Evolutionary conservation across 2,797 vertebrate genomes (phyloP), one percentile per base, ranked within the genome.

Genomic region (Emys orbicularis): DNA sequence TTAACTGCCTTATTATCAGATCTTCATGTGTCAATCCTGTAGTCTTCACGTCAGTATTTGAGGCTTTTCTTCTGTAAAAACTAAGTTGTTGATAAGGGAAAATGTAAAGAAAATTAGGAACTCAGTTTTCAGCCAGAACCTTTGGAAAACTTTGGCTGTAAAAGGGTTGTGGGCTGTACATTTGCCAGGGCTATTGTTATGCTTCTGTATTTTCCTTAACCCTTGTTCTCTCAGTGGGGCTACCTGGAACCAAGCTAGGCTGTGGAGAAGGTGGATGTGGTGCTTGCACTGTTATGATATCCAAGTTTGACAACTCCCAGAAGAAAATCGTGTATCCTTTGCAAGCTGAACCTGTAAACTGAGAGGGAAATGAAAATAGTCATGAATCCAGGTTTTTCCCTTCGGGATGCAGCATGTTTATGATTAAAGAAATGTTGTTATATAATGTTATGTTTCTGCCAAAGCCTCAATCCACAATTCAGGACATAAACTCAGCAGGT

Each of bases 221-320:
- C 52, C 53, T n/a, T 52, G 34, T 52, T 93, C 18, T 54, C 50
- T 90, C 97, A 99, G 99, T 99, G 99, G 98, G 99, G 57, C 97
- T 99, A 16, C 98, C 98, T 11, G 99, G 99, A 86, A 99, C 99
- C 59, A 99, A 99, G 91, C 98, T 99, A 76, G 99, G 99, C 87
- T 99, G 99, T 96, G 99, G 99, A 93, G 99, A 99, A 97, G 99
- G 99, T 2, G 99, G 99, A 83, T 99, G 99, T 87, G 99, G 99
- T 12, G 99, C 99, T 81, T 99, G 99, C 83, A 99, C 99, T 1
- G 99, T 99, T 94, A 99, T 99, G 99, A 91, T 99, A 88, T 99
- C 99, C 94, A 98, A 98, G 95, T 99, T 98, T 74, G 98, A 99
- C 80, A 95, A 89, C 1, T 96, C 98, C 93, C 98, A 91, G 88